Evolutionary conservation across 2,797 vertebrate species (phyloP).

Genomic region (Falco columbarius): DNA sequence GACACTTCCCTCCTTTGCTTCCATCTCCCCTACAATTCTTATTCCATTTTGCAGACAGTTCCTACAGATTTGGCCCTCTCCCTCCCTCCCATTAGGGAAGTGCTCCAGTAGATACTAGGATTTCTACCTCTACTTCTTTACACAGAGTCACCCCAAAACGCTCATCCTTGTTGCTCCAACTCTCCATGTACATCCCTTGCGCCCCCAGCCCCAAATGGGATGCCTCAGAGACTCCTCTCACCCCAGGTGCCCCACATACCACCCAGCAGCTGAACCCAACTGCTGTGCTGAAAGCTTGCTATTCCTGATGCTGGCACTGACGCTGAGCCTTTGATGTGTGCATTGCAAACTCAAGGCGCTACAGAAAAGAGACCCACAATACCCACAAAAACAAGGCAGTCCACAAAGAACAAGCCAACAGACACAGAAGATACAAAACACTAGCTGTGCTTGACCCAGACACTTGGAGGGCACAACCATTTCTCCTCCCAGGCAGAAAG

Average conservation of each 20-base stretch:
- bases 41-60: not conserved
- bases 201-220: not conserved
- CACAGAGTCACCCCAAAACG: not conserved
- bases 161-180: not conserved
- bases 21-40: not conserved
- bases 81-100: not conserved
- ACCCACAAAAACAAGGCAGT: not conserved
- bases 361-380: not conserved
- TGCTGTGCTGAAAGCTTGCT: not conserved
- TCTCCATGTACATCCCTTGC: not conserved
- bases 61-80: not conserved
- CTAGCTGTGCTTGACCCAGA: not conserved
- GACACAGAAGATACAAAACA: not conserved
- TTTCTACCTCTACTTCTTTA: not conserved
- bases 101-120: not conserved
- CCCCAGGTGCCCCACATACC: not conserved
- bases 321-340: fast-evolving
- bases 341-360: not conserved
- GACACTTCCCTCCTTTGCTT: not conserved
- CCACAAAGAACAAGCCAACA: not conserved
- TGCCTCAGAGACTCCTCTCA: not conserved
- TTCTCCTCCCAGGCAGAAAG: not conserved
- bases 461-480: not conserved
- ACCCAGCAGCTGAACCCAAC: not conserved
- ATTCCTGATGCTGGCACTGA: fast-evolving